phyloP scores from a whole-genome alignment of 2,113 vertebrate species.

The Pleuronectes platessa region DNA sequence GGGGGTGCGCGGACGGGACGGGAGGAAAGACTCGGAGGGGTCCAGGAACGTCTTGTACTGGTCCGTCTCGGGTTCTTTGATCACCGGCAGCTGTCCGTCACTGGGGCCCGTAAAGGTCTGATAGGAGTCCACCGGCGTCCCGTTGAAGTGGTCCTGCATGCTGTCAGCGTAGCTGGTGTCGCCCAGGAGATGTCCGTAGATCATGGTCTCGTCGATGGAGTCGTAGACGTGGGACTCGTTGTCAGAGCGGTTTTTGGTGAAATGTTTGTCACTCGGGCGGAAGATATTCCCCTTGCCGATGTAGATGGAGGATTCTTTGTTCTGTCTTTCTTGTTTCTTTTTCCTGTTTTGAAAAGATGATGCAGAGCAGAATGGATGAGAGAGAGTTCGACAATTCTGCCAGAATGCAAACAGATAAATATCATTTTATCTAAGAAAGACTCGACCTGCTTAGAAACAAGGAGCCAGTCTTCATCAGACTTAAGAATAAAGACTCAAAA shows the following conservation, averaged over 20 bases:
- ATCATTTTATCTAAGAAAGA: neutral
- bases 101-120: constrained; percentile 80
- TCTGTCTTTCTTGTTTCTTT: constrained; percentile 71
- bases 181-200: constrained; percentile 86
- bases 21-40: constrained; percentile 74
- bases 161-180: constrained; percentile 70
- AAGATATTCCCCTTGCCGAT: constrained; percentile 85
- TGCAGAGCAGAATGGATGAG: neutral
- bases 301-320: constrained; percentile 83
- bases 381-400: neutral
- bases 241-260: constrained; percentile 81
- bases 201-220: constrained; percentile 89
- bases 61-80: constrained; percentile 79
- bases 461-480: neutral
- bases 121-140: constrained; percentile 78
- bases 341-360: constrained; percentile 76
- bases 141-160: constrained; percentile 82
- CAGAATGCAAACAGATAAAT: neutral
- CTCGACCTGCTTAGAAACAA: neutral
- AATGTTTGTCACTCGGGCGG: constrained; percentile 76
- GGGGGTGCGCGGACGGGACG: constrained; percentile 84
- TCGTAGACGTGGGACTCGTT: constrained; percentile 91
- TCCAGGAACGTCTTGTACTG: constrained; percentile 85
- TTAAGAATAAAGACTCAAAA: no score
- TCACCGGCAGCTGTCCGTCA: constrained; percentile 62